Base-by-base conservation (phyloP, 2,113 vertebrate species). In the Ranitomeya variabilis region DNA sequence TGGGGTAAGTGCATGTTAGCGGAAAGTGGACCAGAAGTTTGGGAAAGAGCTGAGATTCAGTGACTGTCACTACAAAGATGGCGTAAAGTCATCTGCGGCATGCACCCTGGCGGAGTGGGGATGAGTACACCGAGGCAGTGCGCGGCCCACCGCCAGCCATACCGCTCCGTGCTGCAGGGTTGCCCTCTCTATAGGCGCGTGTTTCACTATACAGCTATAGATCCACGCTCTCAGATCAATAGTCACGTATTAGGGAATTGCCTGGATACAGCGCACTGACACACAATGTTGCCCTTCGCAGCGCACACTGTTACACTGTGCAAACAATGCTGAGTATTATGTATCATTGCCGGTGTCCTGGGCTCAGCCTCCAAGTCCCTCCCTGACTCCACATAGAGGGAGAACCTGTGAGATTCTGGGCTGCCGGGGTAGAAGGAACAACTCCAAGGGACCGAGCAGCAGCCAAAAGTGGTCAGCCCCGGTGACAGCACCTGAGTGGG, bases 361-460 rank as follows among this genome's bases (percentile, higher is more conserved):
- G 84, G 87, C 64, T 77, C 26, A 15, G 71, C 1, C 13, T 54
- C 19, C 10, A 15, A 21, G 81, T 83, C 80, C 81, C 87, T 89
- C 87, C 87, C 74, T 79, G 21, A 64, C 87, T 83, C 69, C 37
- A 66, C 81, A 85, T 52, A 84, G 60, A 85, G 85, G n/a, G 37
- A 52, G 71, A 85, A 89, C 87, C 81, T 89, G 87, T 14, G 79
- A 19, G 87, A 77, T 10, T 83, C 12, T 62, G 60, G 66, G 60
- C 87, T 37, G 87, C 67, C 71, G 31, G 81, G 59, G 45, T 12
- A 55, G 12, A 89, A 76, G 81, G 74, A 85, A 79, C 60, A 79
- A 60, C 87, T 89, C 87, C 69, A 14, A 66, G 57, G 54, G 6
- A 26, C 60, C 21, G 60, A 37, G 45, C 52, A 3, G 64, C 64